phyloP scores from a whole-genome alignment of 2,113 vertebrate species.

The Epinephelus moara region DNA sequence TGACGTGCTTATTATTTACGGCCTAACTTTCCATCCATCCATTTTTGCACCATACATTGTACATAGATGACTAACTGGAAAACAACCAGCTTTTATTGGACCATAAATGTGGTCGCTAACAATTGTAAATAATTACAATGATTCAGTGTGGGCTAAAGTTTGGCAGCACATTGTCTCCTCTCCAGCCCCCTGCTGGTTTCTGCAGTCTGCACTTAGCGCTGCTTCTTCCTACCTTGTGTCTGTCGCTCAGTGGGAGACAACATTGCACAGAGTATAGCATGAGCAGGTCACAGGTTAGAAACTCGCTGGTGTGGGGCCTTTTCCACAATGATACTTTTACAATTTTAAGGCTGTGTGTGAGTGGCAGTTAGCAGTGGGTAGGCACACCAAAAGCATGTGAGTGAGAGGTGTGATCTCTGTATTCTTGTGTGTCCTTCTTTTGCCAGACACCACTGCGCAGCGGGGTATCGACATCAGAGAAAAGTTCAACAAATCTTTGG shows the following conservation, averaged over 20 bases:
- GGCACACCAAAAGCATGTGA: constrained; percentile 31
- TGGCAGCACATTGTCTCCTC: constrained; percentile 12
- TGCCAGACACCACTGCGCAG: constrained; percentile 47
- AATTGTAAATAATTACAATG: constrained; percentile 48
- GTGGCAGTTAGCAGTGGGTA: constrained; percentile 35
- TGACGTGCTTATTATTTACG: constrained; percentile 38
- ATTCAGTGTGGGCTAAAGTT: constrained; percentile 4
- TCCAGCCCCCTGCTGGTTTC: neutral
- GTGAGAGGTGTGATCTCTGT: constrained; percentile 38
- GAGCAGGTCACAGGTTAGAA: constrained; percentile 50
- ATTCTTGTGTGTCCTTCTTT: constrained; percentile 24
- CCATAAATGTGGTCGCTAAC: constrained; percentile 51
- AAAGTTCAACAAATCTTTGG: constrained; percentile 45
- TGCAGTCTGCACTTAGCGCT: constrained; percentile 13
- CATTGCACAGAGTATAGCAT: constrained; percentile 21
- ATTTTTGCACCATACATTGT: constrained; percentile 29
- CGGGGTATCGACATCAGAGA: constrained; percentile 47
- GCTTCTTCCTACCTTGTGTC: constrained; percentile 2
- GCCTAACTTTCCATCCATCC: constrained; percentile 35
- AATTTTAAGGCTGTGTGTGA: constrained; percentile 24
- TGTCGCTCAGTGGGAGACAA: constrained; percentile 27
- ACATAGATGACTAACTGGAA: constrained; percentile 49
- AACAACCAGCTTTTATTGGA: constrained; percentile 54
- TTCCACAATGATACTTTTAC: constrained; percentile 7
- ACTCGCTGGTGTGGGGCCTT: constrained; percentile 4